Conservation (phyloP, 2,113 vertebrate species). For the Probosciger aterrimus region DNA sequence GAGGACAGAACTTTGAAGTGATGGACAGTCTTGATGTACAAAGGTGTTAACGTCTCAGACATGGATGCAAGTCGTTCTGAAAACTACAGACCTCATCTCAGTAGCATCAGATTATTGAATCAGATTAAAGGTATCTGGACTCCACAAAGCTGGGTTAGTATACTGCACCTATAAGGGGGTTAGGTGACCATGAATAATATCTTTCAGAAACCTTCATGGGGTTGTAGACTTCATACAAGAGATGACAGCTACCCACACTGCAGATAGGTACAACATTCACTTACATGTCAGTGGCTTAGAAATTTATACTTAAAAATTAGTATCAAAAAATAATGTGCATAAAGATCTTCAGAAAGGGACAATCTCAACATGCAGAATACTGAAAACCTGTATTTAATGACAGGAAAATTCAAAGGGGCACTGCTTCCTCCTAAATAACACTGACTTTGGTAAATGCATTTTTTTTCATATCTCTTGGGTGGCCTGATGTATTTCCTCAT, state of each 20-base stretch:
- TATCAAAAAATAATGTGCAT: background rate
- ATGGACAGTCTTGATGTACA: background rate
- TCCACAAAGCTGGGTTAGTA: background rate
- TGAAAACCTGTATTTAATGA: background rate
- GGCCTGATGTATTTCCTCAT: background rate
- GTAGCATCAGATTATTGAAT: background rate
- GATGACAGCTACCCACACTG: background rate
- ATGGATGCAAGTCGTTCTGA: background rate
- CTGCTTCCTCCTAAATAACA: background rate
- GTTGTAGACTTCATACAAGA: background rate
- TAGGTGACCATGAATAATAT: background rate
- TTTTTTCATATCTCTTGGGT: background rate
- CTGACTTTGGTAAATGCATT: fast-evolving
- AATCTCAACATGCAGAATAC: background rate
- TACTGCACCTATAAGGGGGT: background rate
- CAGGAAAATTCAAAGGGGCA: background rate
- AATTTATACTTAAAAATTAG: background rate
- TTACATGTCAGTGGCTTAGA: background rate
- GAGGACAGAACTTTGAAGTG: background rate
- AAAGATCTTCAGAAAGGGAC: background rate
- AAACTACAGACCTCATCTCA: background rate
- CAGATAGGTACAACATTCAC: background rate
- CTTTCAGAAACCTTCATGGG: background rate
- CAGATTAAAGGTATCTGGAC: background rate
- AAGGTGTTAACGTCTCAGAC: background rate